phyloP scores from a whole-genome alignment of 2,113 vertebrate species.

The Boulengeromyrus knoepffleri region DNA sequence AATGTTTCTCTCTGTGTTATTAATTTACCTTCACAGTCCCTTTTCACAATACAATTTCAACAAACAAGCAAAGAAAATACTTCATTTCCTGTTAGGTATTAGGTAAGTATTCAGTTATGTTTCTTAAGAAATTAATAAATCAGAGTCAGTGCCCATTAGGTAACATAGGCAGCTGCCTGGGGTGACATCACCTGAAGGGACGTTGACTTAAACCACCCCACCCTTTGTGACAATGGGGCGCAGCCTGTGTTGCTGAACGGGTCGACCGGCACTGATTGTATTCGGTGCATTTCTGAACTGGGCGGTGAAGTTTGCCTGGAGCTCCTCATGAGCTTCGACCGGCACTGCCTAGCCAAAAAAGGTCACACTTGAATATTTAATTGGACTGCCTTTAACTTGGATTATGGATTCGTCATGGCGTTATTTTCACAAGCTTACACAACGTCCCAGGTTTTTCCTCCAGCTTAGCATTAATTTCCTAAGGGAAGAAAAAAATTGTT shows the following conservation, averaged over 20 bases:
- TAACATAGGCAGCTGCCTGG: neutral
- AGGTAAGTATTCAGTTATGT: neutral
- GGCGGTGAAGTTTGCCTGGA: neutral
- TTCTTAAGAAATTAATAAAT: neutral
- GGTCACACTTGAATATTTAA: neutral
- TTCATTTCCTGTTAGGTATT: neutral
- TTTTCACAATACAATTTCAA: neutral
- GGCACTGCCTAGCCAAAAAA: neutral
- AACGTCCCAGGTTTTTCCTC: neutral
- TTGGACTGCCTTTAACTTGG: neutral
- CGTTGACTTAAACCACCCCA: neutral
- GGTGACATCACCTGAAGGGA: neutral
- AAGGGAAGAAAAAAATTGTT: neutral
- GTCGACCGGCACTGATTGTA: neutral
- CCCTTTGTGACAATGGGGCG: neutral
- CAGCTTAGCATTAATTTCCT: neutral
- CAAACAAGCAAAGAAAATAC: neutral
- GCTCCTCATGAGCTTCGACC: neutral
- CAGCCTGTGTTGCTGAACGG: neutral
- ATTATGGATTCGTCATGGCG: neutral
- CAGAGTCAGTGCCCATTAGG: neutral
- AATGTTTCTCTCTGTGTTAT: neutral
- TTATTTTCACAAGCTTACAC: neutral
- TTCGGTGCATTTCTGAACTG: neutral
- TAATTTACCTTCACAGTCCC: neutral